Conservation (phyloP, 2,888 invertebrate species). For the Mythimna pallens region DNA sequence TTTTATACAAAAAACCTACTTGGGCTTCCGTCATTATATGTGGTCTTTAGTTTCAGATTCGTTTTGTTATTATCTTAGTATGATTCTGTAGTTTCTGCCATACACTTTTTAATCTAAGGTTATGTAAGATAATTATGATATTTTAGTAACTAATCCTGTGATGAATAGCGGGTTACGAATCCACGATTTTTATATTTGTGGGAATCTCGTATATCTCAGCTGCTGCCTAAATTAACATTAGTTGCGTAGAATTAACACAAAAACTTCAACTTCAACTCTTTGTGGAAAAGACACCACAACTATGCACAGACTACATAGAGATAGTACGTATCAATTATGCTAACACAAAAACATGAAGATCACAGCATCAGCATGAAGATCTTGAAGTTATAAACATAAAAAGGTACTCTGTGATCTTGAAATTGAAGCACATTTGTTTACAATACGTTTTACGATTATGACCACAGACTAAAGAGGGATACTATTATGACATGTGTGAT, state of each 20-base stretch:
- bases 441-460: conserved; percentile 8
- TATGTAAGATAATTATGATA: conserved; percentile 20
- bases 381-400: too few species aligned
- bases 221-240: background rate
- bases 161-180: background rate
- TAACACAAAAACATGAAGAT: too few species aligned
- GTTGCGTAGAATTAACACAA: background rate
- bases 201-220: too few species aligned
- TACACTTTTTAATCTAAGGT: conserved; percentile 1
- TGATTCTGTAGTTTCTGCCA: background rate
- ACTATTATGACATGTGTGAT: background rate
- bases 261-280: too few species aligned
- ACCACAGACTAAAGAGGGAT: too few species aligned
- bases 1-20: conserved; percentile 78
- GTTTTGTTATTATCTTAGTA: too few species aligned
- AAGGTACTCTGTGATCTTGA: too few species aligned
- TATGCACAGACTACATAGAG: too few species aligned
- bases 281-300: too few species aligned
- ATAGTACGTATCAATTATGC: too few species aligned
- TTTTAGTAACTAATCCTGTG: too few species aligned
- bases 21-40: conserved; percentile 77
- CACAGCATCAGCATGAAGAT: background rate
- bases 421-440: conserved; percentile 13
- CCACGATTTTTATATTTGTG: background rate
- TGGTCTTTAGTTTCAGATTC: background rate